These are phyloP conservation scores for Toxostoma redivivum DNA, from an alignment of 2,113 vertebrate species.

Conservation along the genomic window DNA sequence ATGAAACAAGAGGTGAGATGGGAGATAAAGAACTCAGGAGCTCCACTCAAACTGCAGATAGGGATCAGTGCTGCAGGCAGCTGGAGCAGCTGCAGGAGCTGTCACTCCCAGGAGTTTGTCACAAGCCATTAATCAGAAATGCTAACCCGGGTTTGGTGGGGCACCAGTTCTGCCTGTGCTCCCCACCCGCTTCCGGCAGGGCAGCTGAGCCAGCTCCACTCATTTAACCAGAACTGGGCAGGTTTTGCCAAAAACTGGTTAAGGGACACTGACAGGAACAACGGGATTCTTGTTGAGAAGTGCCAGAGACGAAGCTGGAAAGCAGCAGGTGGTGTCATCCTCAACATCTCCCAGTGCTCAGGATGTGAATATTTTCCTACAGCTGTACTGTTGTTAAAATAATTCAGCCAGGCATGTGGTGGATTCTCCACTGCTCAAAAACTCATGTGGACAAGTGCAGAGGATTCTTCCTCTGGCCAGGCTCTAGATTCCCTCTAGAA, in stretches of 20 bases:
- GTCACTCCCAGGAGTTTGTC: not conserved
- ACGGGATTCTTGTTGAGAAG: not conserved
- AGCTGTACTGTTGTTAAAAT: not conserved
- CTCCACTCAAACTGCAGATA: not conserved
- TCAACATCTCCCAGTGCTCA: not conserved
- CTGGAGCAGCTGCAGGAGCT: not conserved
- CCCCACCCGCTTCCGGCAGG: not conserved
- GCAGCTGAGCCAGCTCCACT: not conserved
- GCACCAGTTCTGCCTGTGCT: not conserved
- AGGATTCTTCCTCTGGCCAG: not conserved
- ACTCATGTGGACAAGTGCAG: accelerated
- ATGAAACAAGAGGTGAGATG: not conserved
- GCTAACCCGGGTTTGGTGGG: not conserved
- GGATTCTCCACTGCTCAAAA: not conserved
- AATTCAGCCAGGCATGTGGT: not conserved
- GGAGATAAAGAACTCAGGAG: not conserved
- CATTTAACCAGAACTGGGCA: not conserved
- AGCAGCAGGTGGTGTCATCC: not conserved
- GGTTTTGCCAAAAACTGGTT: not conserved
- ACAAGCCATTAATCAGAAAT: not conserved
- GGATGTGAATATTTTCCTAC: not conserved
- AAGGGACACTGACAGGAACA: not conserved
- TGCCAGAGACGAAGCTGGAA: not conserved
- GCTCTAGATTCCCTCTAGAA: not conserved
- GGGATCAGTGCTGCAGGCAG: not conserved